Evolutionary conservation across 2,888 invertebrate genomes (phyloP).

Genomic region (Hetaerina titia): DNA sequence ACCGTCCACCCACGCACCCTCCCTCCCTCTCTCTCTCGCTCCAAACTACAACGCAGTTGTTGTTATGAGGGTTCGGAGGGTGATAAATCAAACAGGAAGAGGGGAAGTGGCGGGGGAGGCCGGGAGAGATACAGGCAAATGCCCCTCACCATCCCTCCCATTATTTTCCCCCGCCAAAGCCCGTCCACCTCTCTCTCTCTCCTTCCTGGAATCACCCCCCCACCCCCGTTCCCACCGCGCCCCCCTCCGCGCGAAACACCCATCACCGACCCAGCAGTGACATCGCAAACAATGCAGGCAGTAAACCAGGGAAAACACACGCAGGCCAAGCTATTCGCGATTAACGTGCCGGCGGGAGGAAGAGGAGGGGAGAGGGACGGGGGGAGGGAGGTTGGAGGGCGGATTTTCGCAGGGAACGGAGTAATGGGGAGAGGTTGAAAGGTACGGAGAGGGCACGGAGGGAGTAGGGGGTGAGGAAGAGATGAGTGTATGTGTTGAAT

Average conservation of each 20-base stretch:
- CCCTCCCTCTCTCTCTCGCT: background rate
- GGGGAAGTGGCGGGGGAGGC: background rate
- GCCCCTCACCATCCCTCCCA: background rate
- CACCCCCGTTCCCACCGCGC: background rate
- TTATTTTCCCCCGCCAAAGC: background rate
- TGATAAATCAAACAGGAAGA: slow-evolving; percentile 65
- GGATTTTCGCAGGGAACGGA: background rate
- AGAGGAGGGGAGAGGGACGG: background rate
- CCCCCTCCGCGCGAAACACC: background rate
- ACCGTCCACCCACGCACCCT: background rate
- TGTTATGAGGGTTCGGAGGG: slow-evolving; percentile 66
- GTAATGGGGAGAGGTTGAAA: background rate
- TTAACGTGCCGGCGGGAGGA: slow-evolving; percentile 49
- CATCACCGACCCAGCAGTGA: slow-evolving; percentile 53
- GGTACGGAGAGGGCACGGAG: background rate
- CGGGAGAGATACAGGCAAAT: background rate
- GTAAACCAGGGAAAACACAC: slow-evolving; percentile 66
- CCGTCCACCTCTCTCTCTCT: background rate
- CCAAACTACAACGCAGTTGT: slow-evolving; percentile 60
- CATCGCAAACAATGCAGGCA: slow-evolving; percentile 64
- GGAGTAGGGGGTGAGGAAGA: background rate
- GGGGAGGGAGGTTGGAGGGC: background rate
- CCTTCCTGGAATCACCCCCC: background rate
- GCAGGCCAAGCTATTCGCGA: slow-evolving; percentile 63
- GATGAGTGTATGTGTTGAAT: slow-evolving; percentile 6